Conservation (phyloP, 2,113 vertebrate species). For the Eulacestoma nigropectus region DNA sequence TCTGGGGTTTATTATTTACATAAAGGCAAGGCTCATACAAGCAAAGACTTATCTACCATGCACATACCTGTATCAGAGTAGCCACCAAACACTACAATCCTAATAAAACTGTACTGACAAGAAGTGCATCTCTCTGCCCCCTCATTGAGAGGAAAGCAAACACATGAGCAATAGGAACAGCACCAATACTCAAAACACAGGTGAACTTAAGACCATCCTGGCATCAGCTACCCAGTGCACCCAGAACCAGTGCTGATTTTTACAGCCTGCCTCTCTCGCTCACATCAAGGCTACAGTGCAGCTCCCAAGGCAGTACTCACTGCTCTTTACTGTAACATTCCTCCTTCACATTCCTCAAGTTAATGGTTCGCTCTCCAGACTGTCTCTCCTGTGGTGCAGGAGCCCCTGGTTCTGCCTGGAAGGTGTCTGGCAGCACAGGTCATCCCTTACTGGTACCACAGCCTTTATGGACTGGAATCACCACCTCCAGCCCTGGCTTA, state of each 20-base stretch:
- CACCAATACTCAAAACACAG: background rate
- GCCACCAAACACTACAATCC: background rate
- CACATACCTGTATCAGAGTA: background rate
- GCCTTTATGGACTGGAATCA: background rate
- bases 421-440: background rate
- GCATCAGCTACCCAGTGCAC: background rate
- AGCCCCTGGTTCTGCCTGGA: background rate
- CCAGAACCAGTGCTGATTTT: background rate
- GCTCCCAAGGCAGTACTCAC: background rate
- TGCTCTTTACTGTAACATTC: background rate
- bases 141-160: background rate
- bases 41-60: rapidly evolving
- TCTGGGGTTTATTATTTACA: background rate
- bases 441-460: background rate
- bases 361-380: background rate
- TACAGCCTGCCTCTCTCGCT: background rate
- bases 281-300: background rate
- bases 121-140: background rate
- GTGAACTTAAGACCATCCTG: background rate
- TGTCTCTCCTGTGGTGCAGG: no score
- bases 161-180: background rate
- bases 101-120: background rate
- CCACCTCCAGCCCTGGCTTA: background rate
- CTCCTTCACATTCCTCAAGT: background rate
- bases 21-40: background rate